Evolutionary conservation across 2,797 vertebrate species (phyloP), one percentile per base, ranked within the genome.

Genomic region (Onychomys leucogaster): DNA sequence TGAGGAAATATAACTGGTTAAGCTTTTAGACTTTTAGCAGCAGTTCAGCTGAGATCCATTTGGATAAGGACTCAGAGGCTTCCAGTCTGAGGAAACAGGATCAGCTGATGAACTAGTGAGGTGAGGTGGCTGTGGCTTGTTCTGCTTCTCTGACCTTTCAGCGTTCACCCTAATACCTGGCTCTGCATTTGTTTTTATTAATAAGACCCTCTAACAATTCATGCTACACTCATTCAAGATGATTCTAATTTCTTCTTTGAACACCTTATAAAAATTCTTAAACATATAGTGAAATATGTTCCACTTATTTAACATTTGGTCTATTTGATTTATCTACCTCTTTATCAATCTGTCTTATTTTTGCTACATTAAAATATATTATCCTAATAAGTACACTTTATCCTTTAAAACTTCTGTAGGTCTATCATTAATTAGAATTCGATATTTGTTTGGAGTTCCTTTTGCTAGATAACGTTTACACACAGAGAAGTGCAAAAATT

Each of bases 261-360:
- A 82, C 14, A 89, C 61, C 91, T 95, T 57, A 81, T 89, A 34
- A 90, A 87, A 46, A 88, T 95, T 89, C 78, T 92, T 86, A 82
- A 96, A 52, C 19, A 96, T 25, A 83, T 32, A 84, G 41, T 91
- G 78, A 92, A 85, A 57, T 85, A 32, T 86, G 29, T 91, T 61
- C 89, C 23, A 65, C 19, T 10, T 85, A 91, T 52, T 46, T 88
- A 94, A 55, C 52, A 88, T 90, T 91, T 94, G 32, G 59, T 92
- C 6, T 77, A 57, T 71, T 65, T 88, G 5, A 52, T 55, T 92
- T 91, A 84, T 13, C 7, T 86, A 67, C 55, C 23, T 27, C 21
- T 95, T 63, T 76, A 90, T 65, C 82, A 65, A 61, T 63, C 13
- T 57, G 91, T 81, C 27, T 93, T 86, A 67, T 69, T 90, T 88